Percentiles rank a stretch among this genome's conserved stretches.
Evolutionary conservation across 2,113 vertebrate genomes (phyloP).

Genomic region (Sterna hirundo): DNA sequence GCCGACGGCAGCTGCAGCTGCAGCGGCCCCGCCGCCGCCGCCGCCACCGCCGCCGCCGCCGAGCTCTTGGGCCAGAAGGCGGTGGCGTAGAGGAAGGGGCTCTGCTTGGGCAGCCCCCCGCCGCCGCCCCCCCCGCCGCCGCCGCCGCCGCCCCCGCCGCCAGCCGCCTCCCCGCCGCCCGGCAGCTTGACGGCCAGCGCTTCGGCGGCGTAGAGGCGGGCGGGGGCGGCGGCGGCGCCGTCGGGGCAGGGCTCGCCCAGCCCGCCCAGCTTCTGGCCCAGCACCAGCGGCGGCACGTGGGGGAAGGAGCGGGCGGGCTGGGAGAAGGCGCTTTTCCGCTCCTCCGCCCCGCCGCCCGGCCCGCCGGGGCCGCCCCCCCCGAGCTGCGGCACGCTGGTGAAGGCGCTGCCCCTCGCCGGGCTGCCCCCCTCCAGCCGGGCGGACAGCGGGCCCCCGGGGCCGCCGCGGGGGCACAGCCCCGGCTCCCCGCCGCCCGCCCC

Average conservation of each 20-base stretch:
- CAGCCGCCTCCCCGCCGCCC: constrained; percentile 75
- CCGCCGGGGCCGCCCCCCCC: neutral
- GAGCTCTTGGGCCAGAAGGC: constrained; percentile 94
- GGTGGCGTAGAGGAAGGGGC: constrained; percentile 90
- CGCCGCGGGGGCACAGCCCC: constrained; percentile 12
- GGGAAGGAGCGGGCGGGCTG: constrained; percentile 88
- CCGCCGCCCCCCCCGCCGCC: constrained; percentile 36
- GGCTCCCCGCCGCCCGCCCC: neutral
- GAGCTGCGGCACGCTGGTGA: constrained; percentile 85
- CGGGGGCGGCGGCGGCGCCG: constrained; percentile 79
- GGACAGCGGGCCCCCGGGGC: constrained; percentile 31
- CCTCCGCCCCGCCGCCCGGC: constrained; percentile 26
- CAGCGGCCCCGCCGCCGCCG: constrained; percentile 79
- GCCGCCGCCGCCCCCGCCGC: constrained; percentile 59
- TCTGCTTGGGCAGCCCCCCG: constrained; percentile 83
- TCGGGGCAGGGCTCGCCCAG: constrained; percentile 74
- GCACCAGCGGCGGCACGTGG: constrained; percentile 84
- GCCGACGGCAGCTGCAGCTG: constrained; percentile 93
- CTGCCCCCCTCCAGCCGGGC: constrained; percentile 58
- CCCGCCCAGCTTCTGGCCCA: constrained; percentile 85
- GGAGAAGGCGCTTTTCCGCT: constrained; percentile 93
- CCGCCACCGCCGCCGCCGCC: constrained; percentile 68
- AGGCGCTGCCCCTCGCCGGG: constrained; percentile 79
- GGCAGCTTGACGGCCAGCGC: constrained; percentile 88
- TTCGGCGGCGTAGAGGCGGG: constrained; percentile 87